Evolutionary conservation across 1,140 invertebrate species (phyloP).

Genomic region (Neodiprion lecontei): DNA sequence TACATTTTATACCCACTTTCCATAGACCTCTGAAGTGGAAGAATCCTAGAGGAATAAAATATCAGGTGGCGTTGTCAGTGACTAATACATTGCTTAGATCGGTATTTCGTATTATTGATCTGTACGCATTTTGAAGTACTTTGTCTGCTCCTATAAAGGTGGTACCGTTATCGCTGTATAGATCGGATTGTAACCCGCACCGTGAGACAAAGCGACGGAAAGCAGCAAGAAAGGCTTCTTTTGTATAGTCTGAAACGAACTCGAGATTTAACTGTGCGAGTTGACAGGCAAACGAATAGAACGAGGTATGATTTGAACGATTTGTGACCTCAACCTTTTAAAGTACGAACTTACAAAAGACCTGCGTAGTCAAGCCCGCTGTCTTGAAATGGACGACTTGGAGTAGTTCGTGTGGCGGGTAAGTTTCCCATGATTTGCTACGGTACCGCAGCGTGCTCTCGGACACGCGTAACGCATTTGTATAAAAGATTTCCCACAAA

Average conservation of each 20-base stretch:
- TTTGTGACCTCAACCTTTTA: conserved; percentile 18
- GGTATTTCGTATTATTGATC: neutral
- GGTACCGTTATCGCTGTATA: conserved; percentile 28
- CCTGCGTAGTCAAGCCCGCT: conserved; percentile 44
- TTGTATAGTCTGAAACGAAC: conserved; percentile 37
- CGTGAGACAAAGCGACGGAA: conserved; percentile 36
- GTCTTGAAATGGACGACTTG: conserved; percentile 33
- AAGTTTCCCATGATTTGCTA: conserved; percentile 48
- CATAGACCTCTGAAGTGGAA: neutral
- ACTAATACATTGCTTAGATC: neutral
- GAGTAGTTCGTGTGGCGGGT: conserved; percentile 35
- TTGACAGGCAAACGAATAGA: conserved; percentile 34
- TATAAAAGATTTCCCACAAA: conserved; percentile 25
- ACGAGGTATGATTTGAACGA: conserved; percentile 35
- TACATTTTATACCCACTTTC: conserved; percentile 11
- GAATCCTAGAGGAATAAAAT: neutral
- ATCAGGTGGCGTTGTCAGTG: neutral
- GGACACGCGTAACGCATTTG: conserved; percentile 26
- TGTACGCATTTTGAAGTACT: conserved; percentile 11
- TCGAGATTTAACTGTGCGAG: conserved; percentile 27
- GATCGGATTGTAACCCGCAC: conserved; percentile 18
- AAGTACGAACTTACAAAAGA: conserved; percentile 33
- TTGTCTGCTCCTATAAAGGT: conserved; percentile 29
- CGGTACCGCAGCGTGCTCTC: conserved; percentile 36
- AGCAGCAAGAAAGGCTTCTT: conserved; percentile 35